phyloP scores from a whole-genome alignment of 1,140 invertebrate genomes.

The Aplysia californica region DNA sequence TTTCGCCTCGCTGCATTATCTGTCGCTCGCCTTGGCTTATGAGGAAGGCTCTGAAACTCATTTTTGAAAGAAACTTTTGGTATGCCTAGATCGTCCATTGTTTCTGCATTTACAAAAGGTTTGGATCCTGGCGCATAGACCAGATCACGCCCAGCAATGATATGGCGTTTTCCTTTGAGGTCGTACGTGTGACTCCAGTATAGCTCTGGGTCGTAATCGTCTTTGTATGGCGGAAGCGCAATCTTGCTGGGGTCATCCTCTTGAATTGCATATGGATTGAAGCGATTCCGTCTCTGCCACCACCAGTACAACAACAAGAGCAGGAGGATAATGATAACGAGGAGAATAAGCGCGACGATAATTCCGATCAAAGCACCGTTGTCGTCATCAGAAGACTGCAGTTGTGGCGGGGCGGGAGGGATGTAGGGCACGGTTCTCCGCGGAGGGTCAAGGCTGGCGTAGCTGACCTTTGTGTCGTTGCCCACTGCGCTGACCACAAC shows the following conservation, averaged over 20 bases:
- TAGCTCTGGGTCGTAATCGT: slow-evolving; percentile 38
- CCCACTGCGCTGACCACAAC: slow-evolving; percentile 49
- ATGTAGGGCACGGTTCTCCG: slow-evolving; percentile 28
- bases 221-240: neutral
- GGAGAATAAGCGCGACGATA: slow-evolving; percentile 33
- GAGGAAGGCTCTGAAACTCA: slow-evolving; percentile 60
- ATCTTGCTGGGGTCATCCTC: slow-evolving; percentile 29
- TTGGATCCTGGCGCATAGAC: slow-evolving; percentile 34
- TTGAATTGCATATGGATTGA: slow-evolving; percentile 35
- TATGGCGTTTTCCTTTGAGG: slow-evolving; percentile 49
- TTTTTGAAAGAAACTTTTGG: slow-evolving; percentile 53
- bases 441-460: slow-evolving; percentile 32
- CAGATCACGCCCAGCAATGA: slow-evolving; percentile 47
- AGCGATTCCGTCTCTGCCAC: slow-evolving; percentile 34
- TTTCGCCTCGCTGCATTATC: slow-evolving; percentile 39
- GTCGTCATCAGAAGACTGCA: slow-evolving; percentile 27
- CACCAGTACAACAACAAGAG: slow-evolving; percentile 41
- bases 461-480: slow-evolving; percentile 47
- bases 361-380: slow-evolving; percentile 41
- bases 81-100: slow-evolving; percentile 5
- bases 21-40: slow-evolving; percentile 30
- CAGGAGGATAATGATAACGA: slow-evolving; percentile 47
- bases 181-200: slow-evolving; percentile 60
- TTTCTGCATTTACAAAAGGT: slow-evolving; percentile 29
- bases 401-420: neutral